Conservation (phyloP, 1,140 invertebrate genomes). For the Lysiphlebus fabarum region DNA sequence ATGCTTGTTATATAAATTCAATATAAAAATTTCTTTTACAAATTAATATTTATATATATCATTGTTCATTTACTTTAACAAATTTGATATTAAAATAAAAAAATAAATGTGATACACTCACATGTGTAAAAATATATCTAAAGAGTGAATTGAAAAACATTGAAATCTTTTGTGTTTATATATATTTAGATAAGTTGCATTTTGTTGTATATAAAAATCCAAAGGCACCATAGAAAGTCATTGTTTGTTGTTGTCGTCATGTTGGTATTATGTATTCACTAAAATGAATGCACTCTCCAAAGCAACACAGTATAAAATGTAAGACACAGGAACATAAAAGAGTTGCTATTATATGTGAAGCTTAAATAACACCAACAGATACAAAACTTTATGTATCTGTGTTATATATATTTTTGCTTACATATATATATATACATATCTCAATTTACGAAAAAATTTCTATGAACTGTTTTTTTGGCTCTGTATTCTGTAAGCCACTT, state of each 20-base stretch:
- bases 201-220: constrained; percentile 17
- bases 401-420: background rate
- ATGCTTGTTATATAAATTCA: background rate
- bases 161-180: constrained; percentile 31
- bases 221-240: constrained; percentile 43
- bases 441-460: constrained; percentile 37
- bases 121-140: too few species aligned
- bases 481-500: constrained; percentile 38
- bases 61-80: too few species aligned
- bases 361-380: constrained; percentile 50
- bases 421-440: constrained; percentile 9
- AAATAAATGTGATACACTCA: too few species aligned
- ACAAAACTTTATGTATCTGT: constrained; percentile 1
- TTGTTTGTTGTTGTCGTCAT: constrained; percentile 40
- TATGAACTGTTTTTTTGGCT: constrained; percentile 44
- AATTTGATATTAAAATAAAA: too few species aligned
- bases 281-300: constrained; percentile 49
- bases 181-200: constrained; percentile 7
- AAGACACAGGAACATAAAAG: constrained; percentile 55
- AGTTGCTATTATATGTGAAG: constrained; percentile 52
- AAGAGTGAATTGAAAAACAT: constrained; percentile 9
- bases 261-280: constrained; percentile 41
- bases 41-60: too few species aligned
- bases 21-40: constrained; percentile 29
- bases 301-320: constrained; percentile 49